Base-by-base conservation (phyloP, 1,140 invertebrate species). In the Hypothenemus hampei region DNA sequence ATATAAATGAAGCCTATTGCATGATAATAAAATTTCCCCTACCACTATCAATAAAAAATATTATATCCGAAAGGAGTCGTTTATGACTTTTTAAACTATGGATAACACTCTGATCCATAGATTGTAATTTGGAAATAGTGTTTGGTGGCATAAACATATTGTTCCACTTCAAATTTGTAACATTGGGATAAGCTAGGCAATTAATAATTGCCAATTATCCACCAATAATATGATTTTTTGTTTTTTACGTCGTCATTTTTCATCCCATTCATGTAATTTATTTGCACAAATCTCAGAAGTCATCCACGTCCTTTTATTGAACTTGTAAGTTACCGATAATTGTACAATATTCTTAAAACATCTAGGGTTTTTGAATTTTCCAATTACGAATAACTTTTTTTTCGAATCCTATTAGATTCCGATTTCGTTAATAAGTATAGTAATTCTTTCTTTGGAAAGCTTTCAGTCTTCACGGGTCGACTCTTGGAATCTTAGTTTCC, bases 241-340 rank as follows among this genome's bases (percentile, higher is more conserved):
- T 8, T 56, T 44, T 33, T 50, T 22, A 8, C 29, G 24, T 8
- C 20, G 15, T 19, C 59, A 23, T 43, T 57, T 53, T 20, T 8
- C n/a, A 46, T 62, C 46, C 58, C 60, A 64, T 21, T 31, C 6
- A 11, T 3, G 36, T 16, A 58, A 24, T 18, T 50, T 19, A 39
- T 44, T 41, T 36, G 21, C 15, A 45, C 58, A 61, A 55, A 61
- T 51, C 20, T 58, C 49, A 11, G 44, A 41, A 1, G 67, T 73
- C 69, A 76, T 75, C 72, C 72, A 76, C 4, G 72, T 64, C 55
- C 68, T 75, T 21, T 57, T 65, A 57, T 73, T 74, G 4, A 47
- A 40, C 37, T 26, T 47, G 57, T 74, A 72, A 1, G 60, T 31
- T 3, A 63, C 40, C 22, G 68, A 69, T 22, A 73, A 52, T 18